Evolutionary conservation across 1,140 invertebrate species (phyloP).

Genomic region (Delia radicum): DNA sequence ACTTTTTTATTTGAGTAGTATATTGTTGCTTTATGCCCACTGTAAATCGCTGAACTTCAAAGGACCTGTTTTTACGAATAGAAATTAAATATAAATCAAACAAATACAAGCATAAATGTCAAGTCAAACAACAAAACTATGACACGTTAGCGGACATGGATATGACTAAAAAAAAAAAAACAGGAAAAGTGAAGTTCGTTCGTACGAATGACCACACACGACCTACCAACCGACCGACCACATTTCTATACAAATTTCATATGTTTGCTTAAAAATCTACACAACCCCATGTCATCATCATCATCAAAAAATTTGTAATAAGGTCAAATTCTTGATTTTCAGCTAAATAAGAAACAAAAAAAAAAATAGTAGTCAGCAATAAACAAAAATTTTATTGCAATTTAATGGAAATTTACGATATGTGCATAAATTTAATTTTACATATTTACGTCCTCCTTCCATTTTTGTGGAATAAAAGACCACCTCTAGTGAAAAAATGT

Average conservation of each 20-base stretch:
- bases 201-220: no score
- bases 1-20: no score
- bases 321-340: no score
- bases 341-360: background rate
- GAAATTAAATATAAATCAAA: conserved; percentile 6
- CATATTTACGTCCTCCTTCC: background rate
- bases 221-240: no score
- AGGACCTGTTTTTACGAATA: background rate
- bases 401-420: conserved; percentile 12
- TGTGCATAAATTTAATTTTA: conserved; percentile 16
- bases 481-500: background rate
- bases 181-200: background rate
- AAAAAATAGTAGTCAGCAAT: background rate
- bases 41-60: background rate
- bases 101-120: conserved; percentile 12
- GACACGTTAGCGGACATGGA: background rate
- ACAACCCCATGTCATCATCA: no score
- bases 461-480: background rate
- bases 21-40: background rate
- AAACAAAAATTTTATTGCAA: background rate
- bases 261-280: no score
- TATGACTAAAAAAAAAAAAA: background rate
- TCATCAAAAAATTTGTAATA: no score
- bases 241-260: no score
- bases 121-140: conserved; percentile 4